phyloP scores from a whole-genome alignment of 2,113 vertebrate genomes.

The Eclectus roratus region DNA sequence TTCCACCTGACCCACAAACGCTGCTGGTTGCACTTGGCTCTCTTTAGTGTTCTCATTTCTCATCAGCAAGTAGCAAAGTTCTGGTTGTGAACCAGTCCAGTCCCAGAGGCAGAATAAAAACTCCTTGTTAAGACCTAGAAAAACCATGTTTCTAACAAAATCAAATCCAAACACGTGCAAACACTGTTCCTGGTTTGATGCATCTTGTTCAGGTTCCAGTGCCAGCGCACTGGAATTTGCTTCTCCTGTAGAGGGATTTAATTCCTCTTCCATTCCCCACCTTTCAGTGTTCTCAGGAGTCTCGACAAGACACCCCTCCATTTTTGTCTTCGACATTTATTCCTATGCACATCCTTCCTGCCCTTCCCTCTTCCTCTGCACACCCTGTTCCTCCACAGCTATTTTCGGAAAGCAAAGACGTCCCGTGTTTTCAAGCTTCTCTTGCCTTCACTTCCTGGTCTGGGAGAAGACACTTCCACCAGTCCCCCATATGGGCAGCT shows the following conservation, averaged over 20 bases:
- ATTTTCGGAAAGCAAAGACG: conserved; percentile 89
- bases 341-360: conserved; percentile 14
- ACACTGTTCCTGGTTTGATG: background rate
- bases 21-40: background rate
- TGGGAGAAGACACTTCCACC: conserved; percentile 73
- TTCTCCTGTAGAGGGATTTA: background rate
- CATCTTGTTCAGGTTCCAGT: background rate
- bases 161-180: background rate
- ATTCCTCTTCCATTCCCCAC: background rate
- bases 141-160: conserved; percentile 30
- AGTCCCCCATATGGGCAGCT: conserved; percentile 92
- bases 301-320: background rate
- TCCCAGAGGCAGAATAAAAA: conserved; percentile 40
- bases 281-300: background rate
- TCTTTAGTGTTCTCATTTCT: background rate
- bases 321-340: background rate
- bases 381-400: conserved; percentile 37
- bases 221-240: background rate
- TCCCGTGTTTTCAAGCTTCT: conserved; percentile 81
- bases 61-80: background rate
- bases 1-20: background rate
- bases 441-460: conserved; percentile 70
- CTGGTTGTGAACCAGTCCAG: background rate
- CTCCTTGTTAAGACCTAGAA: conserved; percentile 27
- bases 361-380: background rate